Percentiles rank a stretch among this genome's conserved stretches.
Evolutionary conservation across 2,797 vertebrate genomes (phyloP).

Genomic region (Argya squamiceps): DNA sequence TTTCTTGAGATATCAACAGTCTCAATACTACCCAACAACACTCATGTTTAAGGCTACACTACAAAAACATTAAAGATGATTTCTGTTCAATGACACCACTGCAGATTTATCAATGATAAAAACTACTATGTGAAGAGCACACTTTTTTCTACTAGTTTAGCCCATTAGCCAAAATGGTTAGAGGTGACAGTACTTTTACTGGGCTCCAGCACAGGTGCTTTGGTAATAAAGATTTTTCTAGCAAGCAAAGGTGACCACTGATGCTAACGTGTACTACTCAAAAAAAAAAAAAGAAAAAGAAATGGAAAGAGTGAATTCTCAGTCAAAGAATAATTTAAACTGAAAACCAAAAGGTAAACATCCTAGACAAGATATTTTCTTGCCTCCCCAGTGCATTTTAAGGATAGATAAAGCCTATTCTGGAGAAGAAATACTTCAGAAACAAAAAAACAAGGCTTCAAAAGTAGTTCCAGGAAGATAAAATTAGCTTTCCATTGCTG

Average conservation of each 20-base stretch:
- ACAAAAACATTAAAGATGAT: not conserved
- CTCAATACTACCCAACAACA: not conserved
- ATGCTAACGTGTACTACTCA: not conserved
- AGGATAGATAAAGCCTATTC: not conserved
- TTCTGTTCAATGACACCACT: not conserved
- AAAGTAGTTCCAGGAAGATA: not conserved
- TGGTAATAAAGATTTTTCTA: not conserved
- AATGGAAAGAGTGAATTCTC: not conserved
- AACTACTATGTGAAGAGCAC: not conserved
- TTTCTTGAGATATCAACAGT: not conserved
- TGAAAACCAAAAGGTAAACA: not conserved
- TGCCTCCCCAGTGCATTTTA: not conserved
- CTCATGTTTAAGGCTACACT: not conserved
- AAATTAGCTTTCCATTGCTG: slow-evolving; percentile 17
- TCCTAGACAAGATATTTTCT: not conserved
- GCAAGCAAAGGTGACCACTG: not conserved
- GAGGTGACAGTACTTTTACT: not conserved
- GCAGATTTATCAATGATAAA: not conserved
- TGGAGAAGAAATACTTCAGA: not conserved
- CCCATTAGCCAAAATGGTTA: not conserved
- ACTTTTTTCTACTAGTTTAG: not conserved
- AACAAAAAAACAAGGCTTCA: not conserved
- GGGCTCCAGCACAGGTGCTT: not conserved
- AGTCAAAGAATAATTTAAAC: not conserved
- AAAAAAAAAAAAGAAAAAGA: not conserved